Conservation (phyloP, 2,797 vertebrate species). For the Phrynocephalus vlangalii region DNA sequence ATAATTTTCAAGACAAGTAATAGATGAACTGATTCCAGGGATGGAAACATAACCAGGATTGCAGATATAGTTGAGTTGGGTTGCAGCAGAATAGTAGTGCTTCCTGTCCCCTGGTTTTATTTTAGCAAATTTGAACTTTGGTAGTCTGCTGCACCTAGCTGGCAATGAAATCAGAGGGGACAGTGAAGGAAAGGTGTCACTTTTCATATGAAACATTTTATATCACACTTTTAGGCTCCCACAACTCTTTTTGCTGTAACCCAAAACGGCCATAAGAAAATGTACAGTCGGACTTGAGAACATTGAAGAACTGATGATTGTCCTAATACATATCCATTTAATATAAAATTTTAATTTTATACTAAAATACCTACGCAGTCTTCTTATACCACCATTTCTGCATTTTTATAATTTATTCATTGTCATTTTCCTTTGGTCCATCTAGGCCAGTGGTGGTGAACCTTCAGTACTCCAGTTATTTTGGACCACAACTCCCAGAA, state of each 20-base stretch:
- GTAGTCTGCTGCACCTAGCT: slow-evolving; percentile 49
- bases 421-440: neutral
- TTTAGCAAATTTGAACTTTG: neutral
- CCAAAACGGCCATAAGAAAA: neutral
- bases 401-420: neutral
- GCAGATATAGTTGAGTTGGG: slow-evolving; percentile 63
- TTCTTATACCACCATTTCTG: neutral
- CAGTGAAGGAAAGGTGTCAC: neutral
- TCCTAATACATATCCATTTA: neutral
- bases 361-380: neutral
- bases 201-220: neutral
- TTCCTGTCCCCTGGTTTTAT: fast-evolving
- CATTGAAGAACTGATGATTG: neutral
- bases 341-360: no score
- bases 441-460: neutral
- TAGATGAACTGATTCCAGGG: fast-evolving
- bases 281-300: neutral
- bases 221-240: neutral
- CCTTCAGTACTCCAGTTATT: no score
- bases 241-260: neutral
- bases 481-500: no score
- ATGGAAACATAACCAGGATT: neutral
- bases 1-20: slow-evolving; percentile 66
- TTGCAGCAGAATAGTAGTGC: slow-evolving; percentile 14
- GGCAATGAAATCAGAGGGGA: slow-evolving; percentile 12